Base-by-base conservation (phyloP, 1,140 invertebrate species). In the Sipha flava region DNA sequence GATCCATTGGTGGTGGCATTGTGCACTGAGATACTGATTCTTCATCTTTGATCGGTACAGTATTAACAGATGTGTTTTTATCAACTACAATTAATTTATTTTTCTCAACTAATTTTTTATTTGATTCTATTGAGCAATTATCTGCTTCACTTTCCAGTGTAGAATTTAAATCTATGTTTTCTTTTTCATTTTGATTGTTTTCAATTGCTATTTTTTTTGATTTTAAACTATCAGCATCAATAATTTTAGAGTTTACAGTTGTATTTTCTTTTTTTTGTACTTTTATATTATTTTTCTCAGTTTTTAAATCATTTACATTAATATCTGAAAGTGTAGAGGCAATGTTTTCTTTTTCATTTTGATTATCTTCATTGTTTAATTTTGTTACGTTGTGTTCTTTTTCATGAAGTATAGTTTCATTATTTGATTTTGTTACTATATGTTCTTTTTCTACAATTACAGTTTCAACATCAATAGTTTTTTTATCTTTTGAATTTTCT, bases 1-100 rank as follows among this genome's bases (percentile, higher is more conserved):
- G 84, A 79, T 84, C 83, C 14, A 84, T 79, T 10, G 84, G 82
- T 62, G 84, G 84, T 45, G 84, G 84, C 37, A 83, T 84, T 37
- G 84, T 81, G 77, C 84, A 84, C 16, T 77, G 73, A 6, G 73
- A 77, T 49, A 83, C 73, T 40, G 73, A 77, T 77, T 77, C 73
- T 77, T 77, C 73, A n/a, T 77, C 73, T 77, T 77, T 77, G 2
- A 18, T 40, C 12, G 52, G 52, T 54, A 77, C 1, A 54, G 54
- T 23, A 77, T 40, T 59, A 26, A 57, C 34, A 57, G 73, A 37
- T 43, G 10, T 40, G 10, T 37, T 26, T 77, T 57, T 43, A 0
- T 16, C 31, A 59, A 59, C 73, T 16, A 26, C 1, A 43, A 18
- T 40, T 73, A 43, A 34, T 54, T 73, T 54, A 54, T 73, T 54